Evolutionary conservation across 2,888 invertebrate species (phyloP).

Genomic region (Drosophila crucigera): DNA sequence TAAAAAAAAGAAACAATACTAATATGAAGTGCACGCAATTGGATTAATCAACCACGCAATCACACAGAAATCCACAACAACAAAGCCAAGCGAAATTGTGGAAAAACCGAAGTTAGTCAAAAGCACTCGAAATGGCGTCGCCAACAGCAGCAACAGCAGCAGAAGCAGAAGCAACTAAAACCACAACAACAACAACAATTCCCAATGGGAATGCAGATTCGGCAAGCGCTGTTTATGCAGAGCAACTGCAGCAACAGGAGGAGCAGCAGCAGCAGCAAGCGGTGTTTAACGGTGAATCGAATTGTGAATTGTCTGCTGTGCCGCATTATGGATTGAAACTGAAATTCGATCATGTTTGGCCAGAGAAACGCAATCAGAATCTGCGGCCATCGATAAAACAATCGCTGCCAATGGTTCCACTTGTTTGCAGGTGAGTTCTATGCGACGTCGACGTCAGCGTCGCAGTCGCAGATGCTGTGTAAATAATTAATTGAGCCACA

Average conservation of each 20-base stretch:
- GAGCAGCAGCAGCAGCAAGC: constrained; percentile 24
- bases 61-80: not conserved
- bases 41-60: constrained; percentile 34
- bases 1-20: constrained; percentile 26
- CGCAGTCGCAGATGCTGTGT: constrained; percentile 40
- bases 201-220: constrained; percentile 72
- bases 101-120: constrained; percentile 32
- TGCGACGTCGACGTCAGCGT: constrained; percentile 1
- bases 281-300: constrained; percentile 48
- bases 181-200: constrained; percentile 23
- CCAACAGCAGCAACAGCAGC: constrained; percentile 14
- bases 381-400: constrained; percentile 89
- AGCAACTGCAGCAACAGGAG: constrained; percentile 50
- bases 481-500: constrained; percentile 66
- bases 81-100: constrained; percentile 22
- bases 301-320: constrained; percentile 82
- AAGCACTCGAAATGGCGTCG: constrained; percentile 45
- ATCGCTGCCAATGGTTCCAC: constrained; percentile 89
- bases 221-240: constrained; percentile 82
- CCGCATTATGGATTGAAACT: constrained; percentile 91
- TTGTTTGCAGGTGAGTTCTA: constrained; percentile 89
- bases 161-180: constrained; percentile 6
- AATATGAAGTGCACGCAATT: constrained; percentile 61
- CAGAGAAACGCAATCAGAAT: constrained; percentile 90
- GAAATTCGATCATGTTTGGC: constrained; percentile 90